Percentiles rank a stretch among this genome's conserved stretches.
These are phyloP conservation scores for Mico argentatus DNA, from an alignment of 2,797 vertebrate genomes.

Conservation along the genomic window DNA sequence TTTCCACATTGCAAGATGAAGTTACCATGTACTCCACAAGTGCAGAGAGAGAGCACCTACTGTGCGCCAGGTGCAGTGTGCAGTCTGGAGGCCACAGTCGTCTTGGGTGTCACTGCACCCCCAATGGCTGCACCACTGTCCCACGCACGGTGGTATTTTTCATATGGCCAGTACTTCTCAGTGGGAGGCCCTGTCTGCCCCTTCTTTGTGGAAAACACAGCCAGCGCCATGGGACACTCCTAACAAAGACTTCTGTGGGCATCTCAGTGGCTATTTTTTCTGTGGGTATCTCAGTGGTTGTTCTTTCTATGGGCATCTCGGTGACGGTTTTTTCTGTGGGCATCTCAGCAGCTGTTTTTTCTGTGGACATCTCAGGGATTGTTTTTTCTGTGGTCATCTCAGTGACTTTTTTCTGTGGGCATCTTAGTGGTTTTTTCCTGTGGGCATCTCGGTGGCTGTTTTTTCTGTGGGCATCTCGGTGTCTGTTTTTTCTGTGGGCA, in stretches of 20 bases:
- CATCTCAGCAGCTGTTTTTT: too few species aligned
- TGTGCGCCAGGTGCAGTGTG: neutral
- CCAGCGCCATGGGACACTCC: accelerated
- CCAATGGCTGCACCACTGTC: accelerated
- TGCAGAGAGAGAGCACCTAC: accelerated
- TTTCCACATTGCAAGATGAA: accelerated
- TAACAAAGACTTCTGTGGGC: accelerated
- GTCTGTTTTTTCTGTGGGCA: too few species aligned
- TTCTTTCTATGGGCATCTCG: too few species aligned
- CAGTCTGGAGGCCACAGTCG: accelerated
- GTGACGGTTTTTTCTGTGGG: too few species aligned
- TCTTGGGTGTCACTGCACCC: accelerated
- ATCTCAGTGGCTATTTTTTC: neutral
- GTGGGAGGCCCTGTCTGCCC: neutral
- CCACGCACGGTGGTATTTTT: accelerated
- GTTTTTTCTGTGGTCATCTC: neutral
- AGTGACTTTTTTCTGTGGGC: too few species aligned
- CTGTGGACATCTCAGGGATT: too few species aligned
- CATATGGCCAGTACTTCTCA: neutral
- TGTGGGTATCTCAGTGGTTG: too few species aligned
- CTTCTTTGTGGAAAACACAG: neutral
- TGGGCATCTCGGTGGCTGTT: too few species aligned
- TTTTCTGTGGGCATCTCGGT: too few species aligned
- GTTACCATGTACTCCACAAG: too few species aligned
- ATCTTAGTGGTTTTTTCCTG: too few species aligned